Evolutionary conservation across 2,113 vertebrate genomes (phyloP), one percentile per base, ranked within the genome.

Genomic region (Atherinomorus stipes): DNA sequence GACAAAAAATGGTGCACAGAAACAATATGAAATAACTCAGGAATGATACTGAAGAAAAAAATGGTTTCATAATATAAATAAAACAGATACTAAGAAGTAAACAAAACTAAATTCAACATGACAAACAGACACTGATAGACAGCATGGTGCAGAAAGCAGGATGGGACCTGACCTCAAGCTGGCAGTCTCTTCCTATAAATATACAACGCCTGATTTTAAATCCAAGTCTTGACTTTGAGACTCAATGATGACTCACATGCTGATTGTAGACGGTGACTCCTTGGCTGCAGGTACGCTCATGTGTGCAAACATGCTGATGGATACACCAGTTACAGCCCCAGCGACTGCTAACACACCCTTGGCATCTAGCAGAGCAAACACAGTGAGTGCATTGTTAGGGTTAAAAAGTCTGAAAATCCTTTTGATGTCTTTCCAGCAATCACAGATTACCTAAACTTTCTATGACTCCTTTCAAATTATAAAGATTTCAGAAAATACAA

Each of bases 261-360:
- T 94, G 93, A 53, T 97, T 98, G 90, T 93, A 95, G 86, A 99
- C 95, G 80, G 96, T 93, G 16, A 93, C 84, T 59, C 96, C 97
- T 2, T 90, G 88, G 28, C 95, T 95, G 74, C 98, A 99, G 2
- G 86, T 77, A 66, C 88, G 84, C 89, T 94, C 94, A 86, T 98
- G 96, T 1, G 98, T 98, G 85, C 98, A 99, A 59, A 95, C 85
- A 64, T 99, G 97, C 83, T 96, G 94, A 76, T 96, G 96, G 76
- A 98, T 91, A 12, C 98, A 99, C 98, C 98, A 99, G 87, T 96
- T 96, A 85, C 98, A 99, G 2, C 96, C 94, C 98, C 98, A 99
- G 22, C 85, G 94, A 80, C 97, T 99, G 92, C 94, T 96, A 58
- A 98, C 96, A 22, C 98, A 99, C 47, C 96, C 96, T 71, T 94